Evolutionary conservation across 2,797 vertebrate genomes (phyloP), one percentile per base, ranked within the genome.

Genomic region (Hyperoplus lanceolatus): DNA sequence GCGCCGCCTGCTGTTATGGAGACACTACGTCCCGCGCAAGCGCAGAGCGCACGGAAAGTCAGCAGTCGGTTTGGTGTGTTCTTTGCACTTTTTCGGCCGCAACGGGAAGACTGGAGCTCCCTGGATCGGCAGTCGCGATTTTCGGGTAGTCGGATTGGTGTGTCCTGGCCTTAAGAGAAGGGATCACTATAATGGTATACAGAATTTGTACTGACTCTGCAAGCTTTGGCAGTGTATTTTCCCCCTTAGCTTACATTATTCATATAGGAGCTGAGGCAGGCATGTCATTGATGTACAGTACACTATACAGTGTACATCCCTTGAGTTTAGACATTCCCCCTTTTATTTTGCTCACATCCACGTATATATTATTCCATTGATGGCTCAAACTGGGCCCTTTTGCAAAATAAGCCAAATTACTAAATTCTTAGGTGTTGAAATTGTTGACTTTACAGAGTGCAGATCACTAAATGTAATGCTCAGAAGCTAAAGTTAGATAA

Each of bases 221-320:
- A 89, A 64, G 70, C 67, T 53, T 71, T 58, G 41, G 16, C 55
- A 15, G n/a, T 29, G 41, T 56, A 46, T 75, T 57, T 75, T 65
- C 16, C 72, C 85, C 72, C 64, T 36, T 45, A 65, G 77, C 77
- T 46, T 71, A 39, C 77, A 83, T 82, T 79, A 83, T 84, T 86
- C 77, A 85, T 80, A 36, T 80, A 36, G 13, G 4, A 61, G 59
- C 78, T 65, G 59, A 79, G 70, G 61, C 53, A 62, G 18, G 60
- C 63, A 83, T 87, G 70, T 75, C 76, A 74, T 77, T 62, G 11
- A 64, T 73, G 57, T 7, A 77, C 39, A 9, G n/a, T 72, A 29
- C 57, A 16, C 15, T 63, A 41, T 78, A 70, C 59, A 56, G 45
- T 45, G 59, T 68, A 12, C 16, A 56, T 68, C 56, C 8, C 53